Evolutionary conservation across 2,113 vertebrate species (phyloP).

Genomic region (Eurystomus gularis): DNA sequence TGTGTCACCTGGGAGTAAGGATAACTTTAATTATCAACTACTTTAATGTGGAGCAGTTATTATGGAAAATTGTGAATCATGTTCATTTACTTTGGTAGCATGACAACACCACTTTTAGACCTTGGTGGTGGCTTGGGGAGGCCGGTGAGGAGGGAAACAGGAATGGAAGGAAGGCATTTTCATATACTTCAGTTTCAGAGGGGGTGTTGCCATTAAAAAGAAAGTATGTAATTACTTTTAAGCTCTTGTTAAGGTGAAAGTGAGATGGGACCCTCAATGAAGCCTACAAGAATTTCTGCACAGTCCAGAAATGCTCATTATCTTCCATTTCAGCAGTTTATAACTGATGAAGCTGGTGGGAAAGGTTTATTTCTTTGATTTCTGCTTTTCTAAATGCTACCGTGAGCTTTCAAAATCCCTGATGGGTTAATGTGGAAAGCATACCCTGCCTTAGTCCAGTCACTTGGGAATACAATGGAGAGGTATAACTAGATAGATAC

Average conservation of each 20-base stretch:
- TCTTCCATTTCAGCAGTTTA: not conserved
- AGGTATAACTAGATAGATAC: not conserved
- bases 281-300: not conserved
- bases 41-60: constrained; percentile 58
- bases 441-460: not conserved
- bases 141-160: not conserved
- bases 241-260: not conserved
- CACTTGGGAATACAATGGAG: not conserved
- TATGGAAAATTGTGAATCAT: constrained; percentile 32
- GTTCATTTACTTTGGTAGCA: constrained; percentile 65
- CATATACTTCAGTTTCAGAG: not conserved
- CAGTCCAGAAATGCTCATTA: not conserved
- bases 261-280: rapidly evolving
- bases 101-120: constrained; percentile 52
- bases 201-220: not conserved
- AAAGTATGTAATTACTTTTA: not conserved
- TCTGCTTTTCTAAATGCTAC: not conserved
- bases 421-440: not conserved
- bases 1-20: constrained; percentile 42
- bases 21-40: constrained; percentile 65
- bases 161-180: constrained; percentile 14
- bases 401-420: not conserved
- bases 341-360: not conserved
- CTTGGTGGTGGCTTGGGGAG: not conserved
- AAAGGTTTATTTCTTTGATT: not conserved